Conservation (phyloP, 2,113 vertebrate genomes). For the Turnix velox region DNA sequence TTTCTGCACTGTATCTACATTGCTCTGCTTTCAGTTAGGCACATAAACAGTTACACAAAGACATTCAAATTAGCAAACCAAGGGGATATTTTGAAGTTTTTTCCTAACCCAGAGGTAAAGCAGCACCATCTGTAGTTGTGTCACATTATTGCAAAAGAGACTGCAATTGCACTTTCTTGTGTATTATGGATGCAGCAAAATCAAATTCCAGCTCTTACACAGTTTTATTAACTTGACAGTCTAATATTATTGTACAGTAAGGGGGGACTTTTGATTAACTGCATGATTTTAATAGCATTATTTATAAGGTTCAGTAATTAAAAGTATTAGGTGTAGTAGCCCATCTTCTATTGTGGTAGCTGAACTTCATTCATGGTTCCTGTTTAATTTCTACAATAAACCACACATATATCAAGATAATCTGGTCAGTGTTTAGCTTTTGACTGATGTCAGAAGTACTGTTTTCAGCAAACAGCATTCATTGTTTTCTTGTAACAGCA, state of each 20-base stretch:
- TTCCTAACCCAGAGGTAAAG: conserved; percentile 19
- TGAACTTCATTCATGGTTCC: background rate
- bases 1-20: background rate
- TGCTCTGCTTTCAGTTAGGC: background rate
- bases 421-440: background rate
- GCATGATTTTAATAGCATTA: background rate
- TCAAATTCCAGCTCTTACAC: background rate
- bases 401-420: background rate
- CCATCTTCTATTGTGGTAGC: background rate
- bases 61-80: background rate
- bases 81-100: conserved; percentile 1
- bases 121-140: background rate
- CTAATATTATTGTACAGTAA: background rate
- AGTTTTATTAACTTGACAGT: background rate
- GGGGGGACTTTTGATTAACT: background rate
- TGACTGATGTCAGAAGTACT: background rate
- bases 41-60: background rate
- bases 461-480: background rate
- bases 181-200: background rate
- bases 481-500: background rate
- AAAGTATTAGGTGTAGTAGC: background rate
- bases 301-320: background rate
- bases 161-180: background rate
- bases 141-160: background rate
- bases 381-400: background rate